Evolutionary conservation across 92 coral and sea anemone genomes (phyloP).

Genomic region (Palythoa heliodiscus): DNA sequence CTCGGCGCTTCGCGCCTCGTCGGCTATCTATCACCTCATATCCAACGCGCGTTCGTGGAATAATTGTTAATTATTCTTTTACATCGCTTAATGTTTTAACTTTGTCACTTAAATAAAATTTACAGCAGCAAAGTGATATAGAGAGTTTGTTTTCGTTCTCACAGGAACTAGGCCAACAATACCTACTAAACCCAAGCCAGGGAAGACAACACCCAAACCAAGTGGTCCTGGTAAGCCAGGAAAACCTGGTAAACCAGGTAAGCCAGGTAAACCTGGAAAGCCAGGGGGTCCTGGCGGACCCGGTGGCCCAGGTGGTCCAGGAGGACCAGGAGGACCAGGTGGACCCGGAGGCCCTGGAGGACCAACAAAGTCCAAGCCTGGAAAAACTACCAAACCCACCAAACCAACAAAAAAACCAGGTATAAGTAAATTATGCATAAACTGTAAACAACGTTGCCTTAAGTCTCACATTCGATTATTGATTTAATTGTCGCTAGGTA

Average conservation of each 20-base stretch:
- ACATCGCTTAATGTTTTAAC: not conserved
- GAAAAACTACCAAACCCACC: constrained; percentile 66
- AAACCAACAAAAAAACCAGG: constrained; percentile 66
- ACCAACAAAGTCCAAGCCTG: constrained; percentile 64
- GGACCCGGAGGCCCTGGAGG: constrained; percentile 83
- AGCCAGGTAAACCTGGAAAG: constrained; percentile 59
- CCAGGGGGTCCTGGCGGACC: constrained; percentile 74
- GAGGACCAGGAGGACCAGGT: constrained; percentile 71
- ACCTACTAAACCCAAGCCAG: constrained; percentile 45
- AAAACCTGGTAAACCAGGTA: constrained; percentile 71
- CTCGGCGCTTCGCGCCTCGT: no score
- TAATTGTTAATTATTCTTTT: not conserved
- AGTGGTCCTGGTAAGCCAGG: constrained; percentile 65
- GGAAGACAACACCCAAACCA: constrained; percentile 20
- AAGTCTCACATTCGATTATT: not conserved
- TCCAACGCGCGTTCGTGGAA: no score
- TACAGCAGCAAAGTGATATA: not conserved
- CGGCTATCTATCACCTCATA: no score
- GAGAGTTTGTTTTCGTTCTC: not conserved
- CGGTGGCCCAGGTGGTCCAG: constrained; percentile 72
- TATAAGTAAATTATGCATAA: not conserved
- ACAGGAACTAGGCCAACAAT: constrained; percentile 54
- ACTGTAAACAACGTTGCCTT: not conserved
- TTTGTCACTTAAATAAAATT: not conserved
- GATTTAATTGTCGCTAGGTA: constrained; percentile 29